Evolutionary conservation across 92 coral and sea anemone genomes (phyloP), one percentile per base, ranked within the genome.

Genomic region (Ricordea florida): DNA sequence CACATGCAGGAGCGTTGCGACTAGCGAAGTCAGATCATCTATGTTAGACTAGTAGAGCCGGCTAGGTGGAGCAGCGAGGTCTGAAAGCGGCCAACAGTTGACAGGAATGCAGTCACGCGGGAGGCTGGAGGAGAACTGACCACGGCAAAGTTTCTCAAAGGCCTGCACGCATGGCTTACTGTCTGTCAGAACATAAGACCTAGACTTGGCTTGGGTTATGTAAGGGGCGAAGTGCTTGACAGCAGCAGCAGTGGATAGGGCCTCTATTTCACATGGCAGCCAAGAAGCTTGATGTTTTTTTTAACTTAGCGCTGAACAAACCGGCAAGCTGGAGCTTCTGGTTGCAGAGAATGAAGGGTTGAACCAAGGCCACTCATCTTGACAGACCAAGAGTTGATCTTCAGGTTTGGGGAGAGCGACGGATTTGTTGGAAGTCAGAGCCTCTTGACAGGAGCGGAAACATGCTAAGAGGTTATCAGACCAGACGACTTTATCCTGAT

Each of bases 1-100:
- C 46, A 20, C 89, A 87, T 1, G 68, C 80, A 1, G 93, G 80
- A 10, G 93, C 87, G 42, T 72, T 64, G 43, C 72, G 87, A 30
- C 93, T 89, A n/a, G 88, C 85, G 28, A 85, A 85, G 66, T 89
- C 94, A 15, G 91, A 80, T n/a, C n/a, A n/a, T n/a, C n/a, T n/a
- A n/a, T 0, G 83, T 87, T n/a, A 78, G 46, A 49, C 72, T 85
- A 7, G 87, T 83, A 13, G 73, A 44, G 52, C 90, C 87, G 26
- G 90, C 75, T 9, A 85, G 78, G 38, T 88, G 90, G n/a, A 73
- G 90, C 20, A 88, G 65, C 25, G 75, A 27, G 45, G 59, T 60
- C 23, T 88, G 93, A 28, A 71, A 85, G n/a, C 87, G 68, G 74
- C 88, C 75, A 58, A 79, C 91, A 16, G 81, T 49, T 26, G 81